Conservation (phyloP, 2,888 invertebrate species). For the Athrips mouffetella region DNA sequence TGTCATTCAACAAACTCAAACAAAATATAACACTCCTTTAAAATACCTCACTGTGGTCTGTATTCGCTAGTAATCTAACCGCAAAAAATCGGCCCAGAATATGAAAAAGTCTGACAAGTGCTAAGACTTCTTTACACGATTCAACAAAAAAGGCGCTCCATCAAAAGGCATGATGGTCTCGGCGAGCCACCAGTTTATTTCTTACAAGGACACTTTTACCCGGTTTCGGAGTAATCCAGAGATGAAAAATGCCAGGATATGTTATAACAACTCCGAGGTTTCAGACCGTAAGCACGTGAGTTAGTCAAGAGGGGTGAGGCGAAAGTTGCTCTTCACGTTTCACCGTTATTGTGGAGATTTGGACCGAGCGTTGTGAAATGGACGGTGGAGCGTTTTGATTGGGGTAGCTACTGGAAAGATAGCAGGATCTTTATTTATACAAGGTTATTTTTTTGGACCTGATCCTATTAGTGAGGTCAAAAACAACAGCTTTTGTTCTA, state of each 20-base stretch:
- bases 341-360: slow-evolving; percentile 56
- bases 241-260: slow-evolving; percentile 33
- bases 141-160: not conserved
- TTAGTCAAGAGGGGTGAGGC: slow-evolving; percentile 43
- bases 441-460: not conserved
- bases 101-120: not conserved
- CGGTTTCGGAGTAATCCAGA: slow-evolving; percentile 19
- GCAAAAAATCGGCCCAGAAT: no score
- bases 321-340: slow-evolving; percentile 44
- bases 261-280: slow-evolving; percentile 22
- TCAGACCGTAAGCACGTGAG: slow-evolving; percentile 35
- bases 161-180: not conserved
- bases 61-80: no score
- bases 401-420: not conserved
- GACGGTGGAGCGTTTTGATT: slow-evolving; percentile 25
- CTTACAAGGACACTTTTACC: slow-evolving; percentile 9
- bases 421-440: not conserved
- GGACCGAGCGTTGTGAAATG: slow-evolving; percentile 45
- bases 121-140: not conserved
- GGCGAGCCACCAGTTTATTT: not conserved
- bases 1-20: no score
- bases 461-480: no score
- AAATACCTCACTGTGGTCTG: no score
- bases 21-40: no score
- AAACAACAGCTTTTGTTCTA: no score